phyloP scores from a whole-genome alignment of 1,140 invertebrate species.

The Lasioglossum baleicum region DNA sequence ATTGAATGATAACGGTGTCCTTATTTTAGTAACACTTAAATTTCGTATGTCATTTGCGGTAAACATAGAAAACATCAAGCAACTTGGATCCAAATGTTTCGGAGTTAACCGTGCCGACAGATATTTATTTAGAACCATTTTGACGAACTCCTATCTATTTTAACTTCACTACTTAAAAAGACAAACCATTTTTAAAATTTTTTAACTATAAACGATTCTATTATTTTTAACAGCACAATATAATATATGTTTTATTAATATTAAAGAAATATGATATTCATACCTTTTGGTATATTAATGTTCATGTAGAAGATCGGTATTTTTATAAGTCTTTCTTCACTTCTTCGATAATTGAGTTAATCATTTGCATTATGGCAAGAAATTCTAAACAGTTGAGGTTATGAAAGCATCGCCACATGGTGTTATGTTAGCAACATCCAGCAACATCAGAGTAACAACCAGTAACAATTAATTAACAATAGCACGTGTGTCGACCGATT shows the following conservation, averaged over 20 bases:
- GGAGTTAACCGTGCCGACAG: conserved; percentile 33
- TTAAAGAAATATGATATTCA: neutral
- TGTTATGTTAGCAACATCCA: no score
- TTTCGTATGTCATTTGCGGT: conserved; percentile 91
- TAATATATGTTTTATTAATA: no score
- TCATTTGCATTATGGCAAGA: neutral
- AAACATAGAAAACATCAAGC: conserved; percentile 86
- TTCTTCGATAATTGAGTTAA: neutral
- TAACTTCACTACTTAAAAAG: conserved; percentile 1
- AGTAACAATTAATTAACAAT: no score
- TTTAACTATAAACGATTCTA: neutral
- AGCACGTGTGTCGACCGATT: no score
- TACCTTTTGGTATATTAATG: neutral
- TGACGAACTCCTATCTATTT: neutral
- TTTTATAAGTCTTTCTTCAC: neutral
- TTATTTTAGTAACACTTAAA: conserved; percentile 92
- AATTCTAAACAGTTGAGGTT: conserved; percentile 7
- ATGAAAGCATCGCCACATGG: neutral
- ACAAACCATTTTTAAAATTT: neutral
- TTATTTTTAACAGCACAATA: neutral
- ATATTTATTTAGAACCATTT: conserved; percentile 28
- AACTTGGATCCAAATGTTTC: conserved; percentile 79
- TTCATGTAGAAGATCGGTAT: neutral
- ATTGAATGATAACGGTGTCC: conserved; percentile 92
- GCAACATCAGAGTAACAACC: no score